Conservation (phyloP, 2,797 vertebrate species). For the Apogon talboti region DNA sequence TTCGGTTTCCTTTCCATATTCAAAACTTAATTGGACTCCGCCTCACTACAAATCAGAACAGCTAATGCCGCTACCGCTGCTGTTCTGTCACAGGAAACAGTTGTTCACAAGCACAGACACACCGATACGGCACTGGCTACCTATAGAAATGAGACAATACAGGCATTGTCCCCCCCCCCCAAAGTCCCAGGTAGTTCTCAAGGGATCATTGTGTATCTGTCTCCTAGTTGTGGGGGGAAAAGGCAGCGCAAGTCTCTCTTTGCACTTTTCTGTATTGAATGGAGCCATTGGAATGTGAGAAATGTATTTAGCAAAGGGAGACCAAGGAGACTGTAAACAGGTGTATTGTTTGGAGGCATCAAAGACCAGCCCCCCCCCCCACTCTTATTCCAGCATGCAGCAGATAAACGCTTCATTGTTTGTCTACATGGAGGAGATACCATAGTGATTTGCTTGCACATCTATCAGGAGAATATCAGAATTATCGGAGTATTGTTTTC, state of each 20-base stretch:
- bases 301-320: constrained; percentile 82
- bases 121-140: constrained; percentile 63
- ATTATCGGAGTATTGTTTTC: constrained; percentile 44
- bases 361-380: constrained; percentile 49
- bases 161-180: constrained; percentile 62
- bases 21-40: constrained; percentile 41
- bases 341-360: constrained; percentile 80
- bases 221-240: constrained; percentile 64
- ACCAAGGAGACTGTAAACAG: constrained; percentile 80
- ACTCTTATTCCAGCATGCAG: constrained; percentile 52
- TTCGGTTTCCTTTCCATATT: constrained; percentile 44
- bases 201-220: constrained; percentile 77
- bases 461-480: constrained; percentile 56
- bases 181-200: constrained; percentile 78
- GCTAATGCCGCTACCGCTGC: constrained; percentile 48
- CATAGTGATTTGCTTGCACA: constrained; percentile 69
- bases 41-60: constrained; percentile 54
- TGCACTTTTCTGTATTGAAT: constrained; percentile 83
- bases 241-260: constrained; percentile 67
- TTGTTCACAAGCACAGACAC: constrained; percentile 76
- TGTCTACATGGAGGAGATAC: constrained; percentile 47
- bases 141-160: constrained; percentile 78
- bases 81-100: constrained; percentile 68
- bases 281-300: constrained; percentile 81
- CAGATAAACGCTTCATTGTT: constrained; percentile 73